A percentile compares a stretch with the other conserved stretches of the same genome.
Evolutionary conservation across 2,113 vertebrate genomes (phyloP).

Genomic region (Stercorarius parasiticus): DNA sequence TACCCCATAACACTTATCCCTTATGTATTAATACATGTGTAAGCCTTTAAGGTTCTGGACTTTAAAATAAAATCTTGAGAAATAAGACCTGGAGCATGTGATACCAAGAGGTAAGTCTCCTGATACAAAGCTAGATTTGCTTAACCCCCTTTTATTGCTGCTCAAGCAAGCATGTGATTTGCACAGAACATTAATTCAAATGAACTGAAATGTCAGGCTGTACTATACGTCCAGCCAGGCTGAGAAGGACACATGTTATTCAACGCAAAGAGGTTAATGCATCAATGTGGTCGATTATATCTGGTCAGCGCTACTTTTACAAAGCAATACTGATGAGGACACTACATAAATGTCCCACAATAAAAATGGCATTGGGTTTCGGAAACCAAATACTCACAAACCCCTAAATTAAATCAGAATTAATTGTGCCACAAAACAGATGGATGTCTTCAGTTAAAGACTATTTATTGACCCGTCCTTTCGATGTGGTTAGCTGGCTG

Average conservation of each 20-base stretch:
- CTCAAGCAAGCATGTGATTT: conserved; percentile 68
- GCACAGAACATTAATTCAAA: conserved; percentile 55
- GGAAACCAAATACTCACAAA: conserved; percentile 26
- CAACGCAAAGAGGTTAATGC: neutral
- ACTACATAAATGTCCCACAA: neutral
- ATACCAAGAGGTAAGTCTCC: conserved; percentile 52
- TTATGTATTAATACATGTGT: neutral
- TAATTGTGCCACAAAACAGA: conserved; percentile 28
- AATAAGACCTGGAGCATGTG: conserved; percentile 60
- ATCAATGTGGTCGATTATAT: neutral
- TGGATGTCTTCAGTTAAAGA: conserved; percentile 6
- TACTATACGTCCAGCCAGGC: neutral
- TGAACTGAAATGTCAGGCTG: conserved; percentile 50
- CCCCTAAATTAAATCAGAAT: conserved; percentile 4
- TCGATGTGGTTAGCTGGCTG: neutral
- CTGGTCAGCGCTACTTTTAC: neutral
- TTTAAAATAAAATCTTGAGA: conserved; percentile 38
- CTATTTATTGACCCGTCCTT: conserved; percentile 37
- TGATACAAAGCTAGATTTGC: conserved; percentile 61
- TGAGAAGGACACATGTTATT: neutral
- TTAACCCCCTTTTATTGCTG: conserved; percentile 59
- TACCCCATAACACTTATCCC: conserved; percentile 22
- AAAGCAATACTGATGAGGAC: neutral
- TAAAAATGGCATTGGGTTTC: conserved; percentile 37
- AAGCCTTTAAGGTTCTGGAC: conserved; percentile 33